These are phyloP conservation scores for Thunnus thynnus DNA, from an alignment of 2,113 vertebrate species.

Conservation along the genomic window DNA sequence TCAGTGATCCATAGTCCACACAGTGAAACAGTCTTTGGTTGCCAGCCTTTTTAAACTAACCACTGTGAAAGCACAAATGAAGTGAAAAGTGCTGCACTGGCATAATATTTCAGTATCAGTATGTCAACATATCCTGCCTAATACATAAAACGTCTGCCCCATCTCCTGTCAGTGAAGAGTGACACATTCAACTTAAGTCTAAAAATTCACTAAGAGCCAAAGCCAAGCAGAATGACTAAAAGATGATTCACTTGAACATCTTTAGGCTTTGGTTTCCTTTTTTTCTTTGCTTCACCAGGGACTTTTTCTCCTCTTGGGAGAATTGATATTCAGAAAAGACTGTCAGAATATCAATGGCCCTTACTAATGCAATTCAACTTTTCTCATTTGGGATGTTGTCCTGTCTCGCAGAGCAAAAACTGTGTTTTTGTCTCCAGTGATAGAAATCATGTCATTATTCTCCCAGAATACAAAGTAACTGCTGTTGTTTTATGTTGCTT, in stretches of 20 bases:
- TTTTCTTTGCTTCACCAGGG: constrained; percentile 28
- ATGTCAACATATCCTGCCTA: constrained; percentile 69
- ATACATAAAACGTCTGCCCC: constrained; percentile 52
- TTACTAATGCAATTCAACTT: constrained; percentile 68
- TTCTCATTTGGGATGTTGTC: constrained; percentile 55
- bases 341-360: constrained; percentile 67
- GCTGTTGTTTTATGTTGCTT: constrained; percentile 9
- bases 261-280: constrained; percentile 34
- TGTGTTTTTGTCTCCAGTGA: constrained; percentile 35
- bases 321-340: constrained; percentile 59
- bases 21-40: constrained; percentile 60
- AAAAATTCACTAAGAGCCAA: constrained; percentile 48
- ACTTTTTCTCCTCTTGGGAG: constrained; percentile 35
- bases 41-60: constrained; percentile 51
- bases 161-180: constrained; percentile 65
- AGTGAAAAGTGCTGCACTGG: constrained; percentile 64
- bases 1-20: constrained; percentile 65
- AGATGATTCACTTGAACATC: constrained; percentile 64
- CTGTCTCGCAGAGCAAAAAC: constrained; percentile 58
- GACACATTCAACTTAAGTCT: constrained; percentile 47
- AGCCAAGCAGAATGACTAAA: constrained; percentile 62
- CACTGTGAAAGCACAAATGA: constrained; percentile 56
- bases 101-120: constrained; percentile 59
- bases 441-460: constrained; percentile 39
- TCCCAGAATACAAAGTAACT: constrained; percentile 47